These are phyloP conservation scores for Neodiprion lecontei DNA, from an alignment of 1,140 invertebrate genomes.

Conservation along the genomic window DNA sequence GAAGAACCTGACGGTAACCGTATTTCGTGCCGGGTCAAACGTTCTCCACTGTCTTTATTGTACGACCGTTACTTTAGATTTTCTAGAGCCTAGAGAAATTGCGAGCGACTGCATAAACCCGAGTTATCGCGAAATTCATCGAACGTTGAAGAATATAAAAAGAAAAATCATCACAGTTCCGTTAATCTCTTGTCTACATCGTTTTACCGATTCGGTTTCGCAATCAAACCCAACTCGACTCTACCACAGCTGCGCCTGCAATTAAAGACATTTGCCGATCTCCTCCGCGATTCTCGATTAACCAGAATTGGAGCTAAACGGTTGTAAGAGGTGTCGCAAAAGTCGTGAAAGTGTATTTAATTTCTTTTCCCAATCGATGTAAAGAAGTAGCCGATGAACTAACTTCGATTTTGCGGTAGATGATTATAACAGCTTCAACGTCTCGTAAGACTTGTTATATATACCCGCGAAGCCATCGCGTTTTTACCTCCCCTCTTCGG, in stretches of 20 bases:
- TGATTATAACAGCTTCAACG: too few species aligned
- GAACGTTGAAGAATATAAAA: background rate
- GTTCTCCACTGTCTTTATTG: background rate
- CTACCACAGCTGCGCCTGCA: background rate
- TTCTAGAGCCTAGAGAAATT: conserved; percentile 4
- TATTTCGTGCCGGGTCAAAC: conserved; percentile 5
- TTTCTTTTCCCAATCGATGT: background rate
- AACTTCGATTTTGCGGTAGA: background rate
- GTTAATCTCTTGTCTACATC: background rate
- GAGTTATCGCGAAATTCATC: conserved; percentile 2
- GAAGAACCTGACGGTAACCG: conserved; percentile 6
- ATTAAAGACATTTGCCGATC: conserved; percentile 1
- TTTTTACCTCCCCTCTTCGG: too few species aligned
- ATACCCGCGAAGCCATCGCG: too few species aligned
- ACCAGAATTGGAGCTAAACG: background rate
- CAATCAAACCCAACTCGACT: background rate
- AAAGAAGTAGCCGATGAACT: background rate
- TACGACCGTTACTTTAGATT: conserved; percentile 4
- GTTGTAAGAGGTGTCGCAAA: background rate
- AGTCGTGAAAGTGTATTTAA: background rate
- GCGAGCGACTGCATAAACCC: background rate
- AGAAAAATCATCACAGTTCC: background rate
- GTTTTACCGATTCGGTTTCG: background rate
- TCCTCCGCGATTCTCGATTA: background rate
- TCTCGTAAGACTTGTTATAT: too few species aligned